Percentiles rank a stretch among this genome's conserved stretches.
Evolutionary conservation across 2,888 invertebrate genomes (phyloP).

Genomic region (Catocala nupta): DNA sequence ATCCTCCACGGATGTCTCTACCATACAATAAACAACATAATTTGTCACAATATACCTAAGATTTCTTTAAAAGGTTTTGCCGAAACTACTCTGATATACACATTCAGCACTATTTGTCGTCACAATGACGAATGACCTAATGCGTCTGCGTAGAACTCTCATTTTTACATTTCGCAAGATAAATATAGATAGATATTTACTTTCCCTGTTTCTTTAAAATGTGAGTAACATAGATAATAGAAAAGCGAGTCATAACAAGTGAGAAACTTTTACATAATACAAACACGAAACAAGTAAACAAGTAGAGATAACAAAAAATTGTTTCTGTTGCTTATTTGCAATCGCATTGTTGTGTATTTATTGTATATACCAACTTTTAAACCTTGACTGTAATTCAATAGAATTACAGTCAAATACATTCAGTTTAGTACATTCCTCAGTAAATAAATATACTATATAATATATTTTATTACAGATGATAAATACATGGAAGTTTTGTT

Average conservation of each 20-base stretch:
- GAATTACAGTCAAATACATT: too few relatives aligned
- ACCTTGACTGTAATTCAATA: constrained; percentile 16
- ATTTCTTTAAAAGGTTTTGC: background rate
- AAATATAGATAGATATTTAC: too few relatives aligned
- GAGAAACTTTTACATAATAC: constrained; percentile 1
- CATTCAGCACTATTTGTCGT: too few relatives aligned
- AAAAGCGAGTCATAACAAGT: background rate
- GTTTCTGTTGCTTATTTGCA: constrained; percentile 1
- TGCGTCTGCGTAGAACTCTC: too few relatives aligned
- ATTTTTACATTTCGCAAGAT: too few relatives aligned
- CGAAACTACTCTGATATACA: too few relatives aligned
- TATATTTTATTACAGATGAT: too few relatives aligned
- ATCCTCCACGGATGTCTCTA: constrained; percentile 13
- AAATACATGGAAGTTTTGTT: background rate
- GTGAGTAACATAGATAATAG: background rate
- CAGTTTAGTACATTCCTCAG: background rate
- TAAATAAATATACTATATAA: constrained; percentile 10
- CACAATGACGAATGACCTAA: too few relatives aligned
- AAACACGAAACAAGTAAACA: background rate
- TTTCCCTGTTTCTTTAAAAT: background rate
- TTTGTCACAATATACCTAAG: background rate
- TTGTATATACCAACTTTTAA: constrained; percentile 6
- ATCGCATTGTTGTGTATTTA: constrained; percentile 3
- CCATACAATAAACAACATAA: background rate
- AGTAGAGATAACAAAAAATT: constrained; percentile 2